A percentile compares a stretch with the other conserved stretches of the same genome.
Conservation (phyloP, 2,888 invertebrate species). For the Stenchaetothrips biformis region DNA sequence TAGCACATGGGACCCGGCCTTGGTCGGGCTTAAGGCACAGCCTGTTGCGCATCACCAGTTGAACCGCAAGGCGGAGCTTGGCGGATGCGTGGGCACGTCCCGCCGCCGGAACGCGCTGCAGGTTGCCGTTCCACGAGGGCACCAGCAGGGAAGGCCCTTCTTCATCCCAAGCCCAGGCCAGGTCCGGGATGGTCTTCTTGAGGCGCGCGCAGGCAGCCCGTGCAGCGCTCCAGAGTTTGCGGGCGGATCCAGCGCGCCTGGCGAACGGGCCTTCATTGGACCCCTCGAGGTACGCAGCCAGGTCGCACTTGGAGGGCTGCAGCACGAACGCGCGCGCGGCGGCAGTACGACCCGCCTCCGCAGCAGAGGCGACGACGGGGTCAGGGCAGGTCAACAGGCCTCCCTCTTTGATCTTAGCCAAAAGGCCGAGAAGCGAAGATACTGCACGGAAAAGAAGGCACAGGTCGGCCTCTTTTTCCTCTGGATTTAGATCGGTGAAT, state of each 20-base stretch:
- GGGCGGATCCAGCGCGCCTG: background rate
- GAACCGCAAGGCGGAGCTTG: background rate
- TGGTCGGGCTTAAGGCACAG: background rate
- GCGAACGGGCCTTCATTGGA: background rate
- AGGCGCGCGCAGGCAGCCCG: background rate
- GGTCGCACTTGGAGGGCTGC: background rate
- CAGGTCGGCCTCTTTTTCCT: no score
- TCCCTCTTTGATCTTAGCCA: no score
- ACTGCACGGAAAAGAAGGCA: no score
- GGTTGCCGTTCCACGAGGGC: background rate
- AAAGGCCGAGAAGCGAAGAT: no score
- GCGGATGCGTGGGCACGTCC: background rate
- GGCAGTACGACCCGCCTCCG: background rate
- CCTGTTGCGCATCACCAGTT: background rate
- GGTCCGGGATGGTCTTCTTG: background rate
- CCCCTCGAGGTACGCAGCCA: background rate
- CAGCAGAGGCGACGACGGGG: background rate
- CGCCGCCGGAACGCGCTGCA: background rate
- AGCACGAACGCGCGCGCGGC: background rate
- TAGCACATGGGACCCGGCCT: background rate
- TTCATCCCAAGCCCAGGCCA: background rate
- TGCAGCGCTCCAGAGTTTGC: background rate
- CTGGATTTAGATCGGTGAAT: no score
- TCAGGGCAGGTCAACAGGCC: slow-evolving; percentile 27
- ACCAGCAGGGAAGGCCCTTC: background rate